Base-by-base conservation (phyloP, 2,797 vertebrate species). In the Silurus aristotelis region DNA sequence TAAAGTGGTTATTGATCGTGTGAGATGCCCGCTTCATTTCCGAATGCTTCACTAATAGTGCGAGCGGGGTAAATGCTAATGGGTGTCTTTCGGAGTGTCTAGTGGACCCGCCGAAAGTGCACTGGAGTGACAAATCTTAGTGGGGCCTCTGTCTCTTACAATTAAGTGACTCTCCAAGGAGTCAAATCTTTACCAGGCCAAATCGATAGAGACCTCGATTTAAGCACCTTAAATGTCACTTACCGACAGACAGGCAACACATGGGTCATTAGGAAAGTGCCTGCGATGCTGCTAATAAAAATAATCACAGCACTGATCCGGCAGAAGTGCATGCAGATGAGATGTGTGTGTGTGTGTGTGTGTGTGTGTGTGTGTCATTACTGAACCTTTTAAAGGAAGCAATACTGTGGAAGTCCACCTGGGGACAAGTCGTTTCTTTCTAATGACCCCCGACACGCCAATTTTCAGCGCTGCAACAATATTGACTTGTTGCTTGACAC, bases 131-230 rank as follows among this genome's bases (percentile, higher is more conserved):
- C 72, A 66, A 88, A 79, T 76, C 85, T 84, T 27, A 64, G 82
- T 68, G 85, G 76, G 81, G 88, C 60, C 67, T 79, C 48, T 87
- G 88, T 89, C 83, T 67, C 90, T 91, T 86, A 88, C 85, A 85
- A 91, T 92, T 90, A 90, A 67, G 87, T 48, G 79, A 86, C 64
- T 80, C 87, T 87, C 91, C 84, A 87, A 91, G 90, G 88, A 85
- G 76, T 76, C 85, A 92, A 88, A 92, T 93, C 91, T 91, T 84
- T 83, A 83, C 83, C 84, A 89, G 87, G 87, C 76, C 46, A 83
- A 88, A 92, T 93, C 92, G 90, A 93, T 91, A 90, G 12, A 60
- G 61, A 87, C 85, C 86, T 88, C 85, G 89, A 90, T 89, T 89
- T 89, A 88, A 87, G 89, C 88, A 89, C 88, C 89, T 89, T 83